Base-by-base conservation (phyloP, 2,888 invertebrate genomes). In the Gnatocerus cornutus region DNA sequence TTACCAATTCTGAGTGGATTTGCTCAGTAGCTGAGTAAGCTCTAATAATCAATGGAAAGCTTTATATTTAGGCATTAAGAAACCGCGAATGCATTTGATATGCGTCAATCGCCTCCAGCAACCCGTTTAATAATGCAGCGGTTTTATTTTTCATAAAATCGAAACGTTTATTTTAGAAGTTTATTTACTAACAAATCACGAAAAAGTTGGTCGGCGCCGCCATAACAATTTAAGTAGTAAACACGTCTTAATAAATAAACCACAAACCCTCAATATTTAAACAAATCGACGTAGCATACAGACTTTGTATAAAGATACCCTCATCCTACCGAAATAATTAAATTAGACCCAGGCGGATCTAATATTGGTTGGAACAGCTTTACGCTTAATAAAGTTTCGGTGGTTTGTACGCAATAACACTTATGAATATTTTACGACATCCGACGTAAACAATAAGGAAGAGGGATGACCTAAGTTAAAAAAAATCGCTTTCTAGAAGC, bases 401-500 rank as follows among this genome's bases (percentile, higher is more conserved):
- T 30, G 29, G 53, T 7, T 55, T 48, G 37, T 61, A 45, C 30
- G 53, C 43, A 27, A 27, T 16, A 9, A 46, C 48, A 37, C 39
- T 64, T 33, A 55, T 55, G 55, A 64, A 64, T 41, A 53, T 41
- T 64, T 55, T 16, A 65, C 21, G 27, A 43, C 50, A 39, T 27
- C 5, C 10, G 55, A 27, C 33, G 10, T 61, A 16, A 61, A 41
- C 52, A 21, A 50, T 43, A 3, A 14, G 30, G 16, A 37, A 21
- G 27, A 21, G 9, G 41, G 37, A 33, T 48, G 30, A 46, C 16
- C n/a, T 16, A 9, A 21, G 30, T 12, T n/a, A 13, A n/a, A 48
- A 50, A 62, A 62, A 56, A 48, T 41, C 48, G 59, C 62, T 68
- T 62, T 62, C 68, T 68, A 62, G 41, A 13, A 29, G 53, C 46